Evolutionary conservation across 2,888 invertebrate species (phyloP), one percentile per base, ranked within the genome.

Genomic region (Drosophila recens): DNA sequence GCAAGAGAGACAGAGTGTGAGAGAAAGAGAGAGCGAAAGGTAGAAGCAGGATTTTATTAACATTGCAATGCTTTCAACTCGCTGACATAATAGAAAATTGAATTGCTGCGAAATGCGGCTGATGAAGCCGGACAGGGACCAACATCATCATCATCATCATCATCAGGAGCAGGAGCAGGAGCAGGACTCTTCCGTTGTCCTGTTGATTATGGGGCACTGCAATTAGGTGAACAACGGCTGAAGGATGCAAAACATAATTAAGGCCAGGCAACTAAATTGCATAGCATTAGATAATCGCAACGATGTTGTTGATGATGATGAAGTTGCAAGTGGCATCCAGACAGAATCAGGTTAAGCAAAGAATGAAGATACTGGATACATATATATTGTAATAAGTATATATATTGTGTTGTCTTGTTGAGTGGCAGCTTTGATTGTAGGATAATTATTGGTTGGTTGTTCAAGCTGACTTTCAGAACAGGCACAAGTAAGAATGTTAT

Each of bases 71-170:
- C 83, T 74, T 78, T 74, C 82, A 80, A 78, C 87, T 85, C 67
- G 74, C 76, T 72, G 84, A 80, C 86, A 89, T 80, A 86, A 87
- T 87, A 76, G 79, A 87, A 87, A 86, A 90, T 88, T 84, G 80
- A 89, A 90, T 89, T 86, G 90, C 89, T 84, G 56, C 54, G 23
- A 61, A 65, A 20, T 52, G 59, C 58, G 15, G 15, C 42, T 46
- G 20, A 34, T 36, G 38, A 34, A 43, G 48, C 10, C n/a, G 17
- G 48, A 33, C 30, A n/a, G 36, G 34, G 17, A 4, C 34, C 20
- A 17, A 33, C 40, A 3, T 5, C 4, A 30, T 30, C 30, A 30
- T 30, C 30, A 30, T 30, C 30, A 33, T 20, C 4, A 27, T 10
- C 6, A n/a, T n/a, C n/a, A n/a, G n/a, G n/a, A n/a, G n/a, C n/a